These are phyloP conservation scores for Andricus quercusramuli DNA, from an alignment of 2,888 invertebrate genomes.

Conservation along the genomic window DNA sequence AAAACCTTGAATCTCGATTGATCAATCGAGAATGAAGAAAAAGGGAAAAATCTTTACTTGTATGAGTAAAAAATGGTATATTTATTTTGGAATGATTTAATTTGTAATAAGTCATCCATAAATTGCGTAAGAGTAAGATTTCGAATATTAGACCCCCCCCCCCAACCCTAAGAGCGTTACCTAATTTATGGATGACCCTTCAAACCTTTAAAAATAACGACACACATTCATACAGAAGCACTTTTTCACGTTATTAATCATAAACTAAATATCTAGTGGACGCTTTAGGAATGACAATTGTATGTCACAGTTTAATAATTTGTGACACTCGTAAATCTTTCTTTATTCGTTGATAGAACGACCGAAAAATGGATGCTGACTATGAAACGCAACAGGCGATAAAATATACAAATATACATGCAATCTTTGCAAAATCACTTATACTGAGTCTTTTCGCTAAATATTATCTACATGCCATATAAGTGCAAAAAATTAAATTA, in stretches of 20 bases:
- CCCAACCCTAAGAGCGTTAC: no score
- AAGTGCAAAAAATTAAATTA: conserved; percentile 18
- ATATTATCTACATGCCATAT: conserved; percentile 20
- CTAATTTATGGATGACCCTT: no score
- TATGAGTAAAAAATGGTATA: background rate
- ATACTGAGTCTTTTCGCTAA: background rate
- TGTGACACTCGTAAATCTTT: conserved; percentile 13
- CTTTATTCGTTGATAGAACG: background rate
- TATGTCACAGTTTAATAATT: conserved; percentile 17
- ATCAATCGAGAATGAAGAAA: background rate
- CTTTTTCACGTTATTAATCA: conserved; percentile 28
- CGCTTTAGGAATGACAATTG: conserved; percentile 6
- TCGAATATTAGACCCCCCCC: no score
- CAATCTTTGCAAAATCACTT: conserved; percentile 17
- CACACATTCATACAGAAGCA: background rate
- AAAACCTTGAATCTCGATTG: background rate
- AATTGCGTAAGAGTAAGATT: no score
- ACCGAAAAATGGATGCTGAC: conserved; percentile 3
- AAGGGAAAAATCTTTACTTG: background rate
- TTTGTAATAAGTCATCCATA: background rate
- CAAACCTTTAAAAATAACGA: background rate
- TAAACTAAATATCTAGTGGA: conserved; percentile 31
- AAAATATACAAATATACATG: conserved; percentile 34
- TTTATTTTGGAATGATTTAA: conserved; percentile 3
- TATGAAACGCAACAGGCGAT: background rate